These are phyloP conservation scores for Tamias sibiricus DNA, from an alignment of 2,113 vertebrate genomes.

Conservation along the genomic window DNA sequence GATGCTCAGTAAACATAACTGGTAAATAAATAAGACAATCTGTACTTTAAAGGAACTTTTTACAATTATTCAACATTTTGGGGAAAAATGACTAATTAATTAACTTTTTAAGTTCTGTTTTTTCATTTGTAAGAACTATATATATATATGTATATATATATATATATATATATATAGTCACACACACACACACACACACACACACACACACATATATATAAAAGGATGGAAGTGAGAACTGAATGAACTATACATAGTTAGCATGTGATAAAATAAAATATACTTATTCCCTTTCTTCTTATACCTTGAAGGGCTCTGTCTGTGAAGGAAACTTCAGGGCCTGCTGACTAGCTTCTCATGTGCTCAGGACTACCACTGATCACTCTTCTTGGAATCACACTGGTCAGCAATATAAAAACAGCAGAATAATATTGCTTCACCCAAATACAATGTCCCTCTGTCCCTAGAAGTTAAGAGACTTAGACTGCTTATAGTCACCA, in stretches of 20 bases:
- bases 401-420: not conserved
- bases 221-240: not conserved
- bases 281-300: not conserved
- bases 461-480: not conserved
- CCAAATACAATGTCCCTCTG: not conserved
- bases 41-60: not conserved
- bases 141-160: no score
- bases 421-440: not conserved
- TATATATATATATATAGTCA: no score
- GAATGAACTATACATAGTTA: not conserved
- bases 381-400: not conserved
- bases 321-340: not conserved
- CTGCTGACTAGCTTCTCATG: not conserved
- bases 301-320: not conserved
- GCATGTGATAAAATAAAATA: not conserved
- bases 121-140: not conserved
- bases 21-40: not conserved
- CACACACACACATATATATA: not conserved
- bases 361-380: fast-evolving
- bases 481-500: not conserved
- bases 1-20: not conserved
- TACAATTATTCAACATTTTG: not conserved
- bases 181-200: no score
- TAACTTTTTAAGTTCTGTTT: not conserved
- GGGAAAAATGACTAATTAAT: not conserved